Evolutionary conservation across 2,797 vertebrate genomes (phyloP).

Genomic region (Clarias laeviceps): DNA sequence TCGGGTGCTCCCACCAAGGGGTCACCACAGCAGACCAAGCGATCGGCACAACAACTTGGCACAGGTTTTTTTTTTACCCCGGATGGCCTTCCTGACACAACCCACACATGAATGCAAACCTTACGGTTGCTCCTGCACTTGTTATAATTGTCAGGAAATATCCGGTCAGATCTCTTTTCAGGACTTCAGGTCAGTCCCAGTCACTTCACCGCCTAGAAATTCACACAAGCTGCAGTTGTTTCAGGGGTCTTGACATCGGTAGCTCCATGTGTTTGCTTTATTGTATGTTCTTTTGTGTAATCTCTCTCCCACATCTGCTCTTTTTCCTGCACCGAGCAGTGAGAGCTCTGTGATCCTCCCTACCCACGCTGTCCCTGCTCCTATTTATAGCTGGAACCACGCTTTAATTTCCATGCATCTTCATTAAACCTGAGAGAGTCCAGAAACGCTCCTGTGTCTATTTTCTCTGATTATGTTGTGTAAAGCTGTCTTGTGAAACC

Average conservation of each 20-base stretch:
- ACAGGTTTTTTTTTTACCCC: too few relatives aligned
- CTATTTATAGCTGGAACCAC: constrained; percentile 57
- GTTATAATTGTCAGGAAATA: background rate
- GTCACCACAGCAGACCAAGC: too few relatives aligned
- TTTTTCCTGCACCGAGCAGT: constrained; percentile 14
- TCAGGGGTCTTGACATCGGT: background rate
- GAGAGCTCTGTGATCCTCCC: constrained; percentile 43
- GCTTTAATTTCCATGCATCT: constrained; percentile 42
- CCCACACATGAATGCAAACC: background rate
- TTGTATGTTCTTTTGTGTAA: constrained; percentile 19
- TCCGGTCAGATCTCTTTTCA: background rate
- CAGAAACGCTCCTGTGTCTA: background rate
- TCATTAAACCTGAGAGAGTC: constrained; percentile 33
- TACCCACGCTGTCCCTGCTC: constrained; percentile 38
- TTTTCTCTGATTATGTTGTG: background rate
- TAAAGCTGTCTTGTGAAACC: background rate
- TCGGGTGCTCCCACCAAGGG: too few relatives aligned
- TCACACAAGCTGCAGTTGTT: background rate
- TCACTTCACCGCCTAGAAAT: background rate
- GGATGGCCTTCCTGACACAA: too few relatives aligned
- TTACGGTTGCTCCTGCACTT: background rate
- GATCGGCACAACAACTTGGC: too few relatives aligned
- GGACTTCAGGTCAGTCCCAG: background rate
- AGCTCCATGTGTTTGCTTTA: background rate
- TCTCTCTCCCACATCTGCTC: constrained; percentile 29